Percentiles rank a stretch among this genome's conserved stretches.
phyloP scores from a whole-genome alignment of 2,113 vertebrate species.

The Thermophis baileyi region DNA sequence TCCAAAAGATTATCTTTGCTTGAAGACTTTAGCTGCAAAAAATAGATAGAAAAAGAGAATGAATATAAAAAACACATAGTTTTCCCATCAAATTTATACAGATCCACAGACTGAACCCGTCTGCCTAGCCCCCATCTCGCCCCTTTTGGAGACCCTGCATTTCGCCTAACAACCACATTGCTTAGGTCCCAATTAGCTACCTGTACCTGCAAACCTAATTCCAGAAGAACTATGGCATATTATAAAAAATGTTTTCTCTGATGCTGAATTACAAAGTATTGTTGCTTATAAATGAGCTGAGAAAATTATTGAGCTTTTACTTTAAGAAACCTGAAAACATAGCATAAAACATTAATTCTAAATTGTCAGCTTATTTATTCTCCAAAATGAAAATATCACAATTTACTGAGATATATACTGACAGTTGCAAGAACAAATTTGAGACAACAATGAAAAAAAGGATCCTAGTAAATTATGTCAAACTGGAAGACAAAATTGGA shows the following conservation, averaged over 20 bases:
- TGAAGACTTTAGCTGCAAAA: conserved; percentile 73
- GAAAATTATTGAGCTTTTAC: background rate
- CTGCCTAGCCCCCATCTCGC: background rate
- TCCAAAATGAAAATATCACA: background rate
- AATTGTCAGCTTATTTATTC: background rate
- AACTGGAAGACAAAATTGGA: background rate
- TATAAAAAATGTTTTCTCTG: background rate
- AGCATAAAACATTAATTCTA: background rate
- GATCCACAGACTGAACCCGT: background rate
- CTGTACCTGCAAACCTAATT: background rate
- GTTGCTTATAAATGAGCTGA: background rate
- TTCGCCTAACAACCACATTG: background rate
- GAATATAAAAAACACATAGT: background rate
- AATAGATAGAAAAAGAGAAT: conserved; percentile 12
- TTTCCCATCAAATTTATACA: background rate
- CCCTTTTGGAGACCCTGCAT: background rate
- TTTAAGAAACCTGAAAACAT: background rate
- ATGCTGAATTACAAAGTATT: background rate
- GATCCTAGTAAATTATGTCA: background rate
- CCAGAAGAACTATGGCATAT: background rate
- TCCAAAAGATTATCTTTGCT: conserved; percentile 90
- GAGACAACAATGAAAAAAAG: background rate
- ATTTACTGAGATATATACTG: background rate
- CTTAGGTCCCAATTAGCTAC: background rate
- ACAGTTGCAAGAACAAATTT: background rate